A percentile compares a stretch with the other conserved stretches of the same genome.
phyloP scores from a whole-genome alignment of 2,888 invertebrate species.

The Uropetala carovei region DNA sequence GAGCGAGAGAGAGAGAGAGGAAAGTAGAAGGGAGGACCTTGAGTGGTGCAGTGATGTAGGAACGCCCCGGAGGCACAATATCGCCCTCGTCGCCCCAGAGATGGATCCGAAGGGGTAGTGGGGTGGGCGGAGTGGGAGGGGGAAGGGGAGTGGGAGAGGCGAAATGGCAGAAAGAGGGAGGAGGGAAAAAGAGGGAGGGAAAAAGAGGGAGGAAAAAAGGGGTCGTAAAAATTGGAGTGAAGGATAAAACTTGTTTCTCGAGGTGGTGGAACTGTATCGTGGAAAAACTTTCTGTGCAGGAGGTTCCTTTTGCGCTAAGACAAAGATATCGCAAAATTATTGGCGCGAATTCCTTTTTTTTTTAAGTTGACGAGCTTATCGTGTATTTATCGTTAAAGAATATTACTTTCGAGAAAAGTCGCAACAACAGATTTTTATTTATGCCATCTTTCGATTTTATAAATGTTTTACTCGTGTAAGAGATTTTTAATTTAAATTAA shows the following conservation, averaged over 20 bases:
- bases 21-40: background rate
- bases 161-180: background rate
- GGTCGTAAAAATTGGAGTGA: constrained; percentile 58
- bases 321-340: background rate
- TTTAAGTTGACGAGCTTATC: background rate
- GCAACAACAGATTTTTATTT: no score
- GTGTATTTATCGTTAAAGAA: no score
- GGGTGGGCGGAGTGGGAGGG: background rate
- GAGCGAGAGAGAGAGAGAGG: background rate
- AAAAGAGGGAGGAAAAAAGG: constrained; percentile 17
- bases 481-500: no score
- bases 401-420: no score
- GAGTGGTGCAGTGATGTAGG: constrained; percentile 44
- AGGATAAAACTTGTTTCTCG: constrained; percentile 61
- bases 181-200: constrained; percentile 29
- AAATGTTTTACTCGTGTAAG: no score
- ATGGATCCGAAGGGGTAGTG: constrained; percentile 23
- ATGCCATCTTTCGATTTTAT: no score
- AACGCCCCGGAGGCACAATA: constrained; percentile 51
- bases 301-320: constrained; percentile 1
- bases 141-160: background rate
- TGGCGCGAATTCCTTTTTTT: background rate
- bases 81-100: constrained; percentile 28
- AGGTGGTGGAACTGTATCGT: constrained; percentile 55
- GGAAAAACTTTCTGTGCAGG: constrained; percentile 52